phyloP scores from a whole-genome alignment of 2,888 invertebrate species.

The Plagodis pulveraria region DNA sequence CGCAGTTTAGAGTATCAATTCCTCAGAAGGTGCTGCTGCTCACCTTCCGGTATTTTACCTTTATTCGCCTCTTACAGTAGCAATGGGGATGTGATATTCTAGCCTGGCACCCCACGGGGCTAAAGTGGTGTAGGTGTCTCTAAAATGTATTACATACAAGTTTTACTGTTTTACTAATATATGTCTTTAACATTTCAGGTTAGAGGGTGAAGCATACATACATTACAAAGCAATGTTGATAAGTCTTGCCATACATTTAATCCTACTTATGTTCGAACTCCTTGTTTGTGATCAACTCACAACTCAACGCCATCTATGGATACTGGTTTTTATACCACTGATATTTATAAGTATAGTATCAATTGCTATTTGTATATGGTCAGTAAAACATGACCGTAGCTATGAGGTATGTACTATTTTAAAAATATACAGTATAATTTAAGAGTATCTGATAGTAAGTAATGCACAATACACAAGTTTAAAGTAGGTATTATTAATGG shows the following conservation, averaged over 20 bases:
- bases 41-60: too few species aligned
- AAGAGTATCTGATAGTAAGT: too few species aligned
- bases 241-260: constrained; percentile 96
- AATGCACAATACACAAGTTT: too few species aligned
- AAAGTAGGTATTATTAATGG: too few species aligned
- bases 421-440: too few species aligned
- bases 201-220: constrained; percentile 97
- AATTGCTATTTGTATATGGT: constrained; percentile 99
- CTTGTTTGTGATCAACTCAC: constrained; percentile 98
- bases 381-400: constrained; percentile 98
- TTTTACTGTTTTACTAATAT: background rate
- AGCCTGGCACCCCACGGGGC: too few species aligned
- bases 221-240: constrained; percentile 99
- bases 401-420: constrained; percentile 90
- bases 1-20: too few species aligned
- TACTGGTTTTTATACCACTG: constrained; percentile 96
- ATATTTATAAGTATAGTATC: constrained; percentile 98
- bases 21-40: too few species aligned
- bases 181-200: constrained; percentile 76
- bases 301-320: constrained; percentile 93
- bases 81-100: too few species aligned
- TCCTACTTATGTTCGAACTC: constrained; percentile 97
- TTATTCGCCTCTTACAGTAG: too few species aligned
- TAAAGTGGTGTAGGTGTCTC: too few species aligned
- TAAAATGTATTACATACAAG: background rate